phyloP scores from a whole-genome alignment of 1,140 invertebrate genomes.

The Chironomus tepperi region DNA sequence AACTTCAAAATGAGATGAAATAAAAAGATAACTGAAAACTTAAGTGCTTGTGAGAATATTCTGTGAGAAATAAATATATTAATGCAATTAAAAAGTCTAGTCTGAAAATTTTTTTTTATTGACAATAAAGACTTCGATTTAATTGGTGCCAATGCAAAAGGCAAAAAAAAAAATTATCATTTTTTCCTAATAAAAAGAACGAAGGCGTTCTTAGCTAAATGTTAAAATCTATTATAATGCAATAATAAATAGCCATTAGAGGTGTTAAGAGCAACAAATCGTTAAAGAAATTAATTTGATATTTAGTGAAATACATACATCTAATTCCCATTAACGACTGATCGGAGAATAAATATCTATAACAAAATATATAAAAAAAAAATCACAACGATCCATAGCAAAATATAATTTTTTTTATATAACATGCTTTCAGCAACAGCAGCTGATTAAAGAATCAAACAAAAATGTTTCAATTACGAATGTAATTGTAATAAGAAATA shows the following conservation, averaged over 20 bases:
- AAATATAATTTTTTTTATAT: background rate
- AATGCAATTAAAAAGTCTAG: slow-evolving; percentile 8
- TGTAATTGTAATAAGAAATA: slow-evolving; percentile 15
- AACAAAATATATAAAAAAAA: too few species aligned
- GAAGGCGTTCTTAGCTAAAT: background rate
- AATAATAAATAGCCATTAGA: background rate
- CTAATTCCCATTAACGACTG: too few species aligned
- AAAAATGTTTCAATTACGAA: slow-evolving; percentile 14
- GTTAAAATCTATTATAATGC: background rate
- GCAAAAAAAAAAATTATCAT: too few species aligned
- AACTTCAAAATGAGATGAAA: background rate
- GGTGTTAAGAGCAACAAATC: background rate
- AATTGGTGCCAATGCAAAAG: slow-evolving; percentile 4
- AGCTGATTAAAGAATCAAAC: slow-evolving; percentile 13
- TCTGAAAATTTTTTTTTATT: background rate
- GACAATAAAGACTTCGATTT: slow-evolving; percentile 5
- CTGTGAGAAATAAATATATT: slow-evolving; percentile 11
- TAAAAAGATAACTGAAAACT: background rate
- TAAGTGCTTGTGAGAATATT: background rate
- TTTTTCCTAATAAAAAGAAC: background rate
- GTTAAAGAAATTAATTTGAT: background rate
- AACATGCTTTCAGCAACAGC: slow-evolving; percentile 5
- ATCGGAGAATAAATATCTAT: too few species aligned
- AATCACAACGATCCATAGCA: background rate
- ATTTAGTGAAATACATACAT: background rate